phyloP scores from a whole-genome alignment of 2,797 vertebrate species.

The Chiroxiphia lanceolata region DNA sequence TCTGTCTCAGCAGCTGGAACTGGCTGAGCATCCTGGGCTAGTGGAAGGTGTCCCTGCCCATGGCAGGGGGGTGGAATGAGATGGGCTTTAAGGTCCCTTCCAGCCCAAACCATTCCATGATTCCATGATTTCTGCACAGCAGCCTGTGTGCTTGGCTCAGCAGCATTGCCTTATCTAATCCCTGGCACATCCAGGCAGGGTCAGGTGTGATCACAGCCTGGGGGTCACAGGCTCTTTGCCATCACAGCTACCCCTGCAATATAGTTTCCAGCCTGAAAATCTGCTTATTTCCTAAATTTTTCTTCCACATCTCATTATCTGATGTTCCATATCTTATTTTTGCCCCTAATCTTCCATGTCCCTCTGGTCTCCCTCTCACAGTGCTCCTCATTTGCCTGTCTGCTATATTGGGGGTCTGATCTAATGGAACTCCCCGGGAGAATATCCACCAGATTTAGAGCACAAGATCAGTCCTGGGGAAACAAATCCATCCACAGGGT shows the following conservation, averaged over 20 bases:
- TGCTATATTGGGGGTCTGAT: conserved; percentile 11
- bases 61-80: neutral
- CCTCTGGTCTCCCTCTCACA: neutral
- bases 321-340: neutral
- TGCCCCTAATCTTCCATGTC: neutral
- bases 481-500: neutral
- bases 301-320: neutral
- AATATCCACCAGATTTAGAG: neutral
- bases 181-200: neutral
- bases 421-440: conserved; percentile 2
- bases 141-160: neutral
- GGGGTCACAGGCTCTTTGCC: neutral
- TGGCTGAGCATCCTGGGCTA: neutral
- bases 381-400: neutral
- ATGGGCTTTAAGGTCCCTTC: neutral
- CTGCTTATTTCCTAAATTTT: neutral
- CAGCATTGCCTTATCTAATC: neutral
- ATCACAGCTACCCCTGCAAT: neutral
- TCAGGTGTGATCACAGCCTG: neutral
- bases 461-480: neutral
- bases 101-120: neutral
- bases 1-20: neutral
- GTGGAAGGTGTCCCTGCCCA: neutral
- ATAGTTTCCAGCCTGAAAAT: neutral
- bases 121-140: neutral